Percentiles rank a stretch among this genome's conserved stretches.
These are phyloP conservation scores for Malaclemys terrapin DNA, from an alignment of 2,113 vertebrate species.

Conservation along the genomic window DNA sequence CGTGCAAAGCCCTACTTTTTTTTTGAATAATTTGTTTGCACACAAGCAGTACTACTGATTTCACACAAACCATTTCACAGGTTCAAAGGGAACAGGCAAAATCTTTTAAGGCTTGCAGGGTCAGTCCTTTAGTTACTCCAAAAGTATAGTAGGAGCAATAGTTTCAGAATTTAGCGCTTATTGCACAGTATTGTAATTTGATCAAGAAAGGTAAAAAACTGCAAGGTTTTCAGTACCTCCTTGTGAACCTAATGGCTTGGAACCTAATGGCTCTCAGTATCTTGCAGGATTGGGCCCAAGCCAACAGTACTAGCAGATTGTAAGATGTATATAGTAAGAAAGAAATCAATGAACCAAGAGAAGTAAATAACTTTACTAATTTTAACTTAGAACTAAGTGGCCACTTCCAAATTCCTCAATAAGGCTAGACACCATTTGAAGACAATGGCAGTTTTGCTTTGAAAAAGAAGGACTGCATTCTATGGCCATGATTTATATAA, in stretches of 20 bases:
- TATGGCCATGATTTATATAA: not conserved
- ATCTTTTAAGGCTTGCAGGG: not conserved
- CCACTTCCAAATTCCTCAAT: not conserved
- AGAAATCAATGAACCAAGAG: not conserved
- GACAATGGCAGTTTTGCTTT: not conserved
- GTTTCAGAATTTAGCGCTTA: not conserved
- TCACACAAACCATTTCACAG: not conserved
- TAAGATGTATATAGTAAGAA: not conserved
- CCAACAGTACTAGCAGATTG: not conserved
- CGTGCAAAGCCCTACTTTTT: not conserved
- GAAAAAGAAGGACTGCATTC: not conserved
- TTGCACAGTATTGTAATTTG: constrained; percentile 19
- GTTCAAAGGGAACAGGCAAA: constrained; percentile 16
- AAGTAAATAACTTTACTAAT: constrained; percentile 14
- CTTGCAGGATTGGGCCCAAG: constrained; percentile 12
- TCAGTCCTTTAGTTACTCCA: not conserved
- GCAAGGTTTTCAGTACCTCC: constrained; percentile 28
- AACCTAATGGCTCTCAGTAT: constrained; percentile 3
- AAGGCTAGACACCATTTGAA: not conserved
- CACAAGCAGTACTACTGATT: not conserved
- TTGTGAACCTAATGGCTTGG: constrained; percentile 23
- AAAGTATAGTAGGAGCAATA: constrained; percentile 10
- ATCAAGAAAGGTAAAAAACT: constrained; percentile 44
- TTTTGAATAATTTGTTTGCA: not conserved
- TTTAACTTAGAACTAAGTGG: not conserved